Evolutionary conservation across 2,113 vertebrate species (phyloP).

Genomic region (Pseudonaja textilis): DNA sequence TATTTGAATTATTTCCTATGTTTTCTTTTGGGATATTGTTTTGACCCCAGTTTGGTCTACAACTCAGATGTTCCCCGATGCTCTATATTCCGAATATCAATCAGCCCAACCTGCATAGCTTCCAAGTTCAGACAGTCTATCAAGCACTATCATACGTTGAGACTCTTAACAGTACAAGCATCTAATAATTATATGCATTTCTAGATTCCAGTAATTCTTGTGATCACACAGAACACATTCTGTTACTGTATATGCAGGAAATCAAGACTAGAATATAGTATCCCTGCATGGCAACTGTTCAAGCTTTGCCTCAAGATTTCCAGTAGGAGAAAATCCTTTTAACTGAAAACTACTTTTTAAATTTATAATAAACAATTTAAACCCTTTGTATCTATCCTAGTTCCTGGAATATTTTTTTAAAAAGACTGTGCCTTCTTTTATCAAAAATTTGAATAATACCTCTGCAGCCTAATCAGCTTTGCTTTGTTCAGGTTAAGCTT

Average conservation of each 20-base stretch:
- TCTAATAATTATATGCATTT: background rate
- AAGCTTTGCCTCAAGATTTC: background rate
- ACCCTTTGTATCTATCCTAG: background rate
- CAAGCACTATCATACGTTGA: background rate
- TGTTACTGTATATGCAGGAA: background rate
- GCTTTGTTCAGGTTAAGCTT: background rate
- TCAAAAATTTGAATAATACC: background rate
- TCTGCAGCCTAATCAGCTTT: background rate
- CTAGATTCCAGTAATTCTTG: background rate
- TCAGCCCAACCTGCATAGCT: background rate
- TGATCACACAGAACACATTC: background rate
- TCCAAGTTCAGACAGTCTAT: background rate
- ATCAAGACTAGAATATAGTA: background rate
- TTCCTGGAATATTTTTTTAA: background rate
- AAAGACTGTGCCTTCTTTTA: background rate
- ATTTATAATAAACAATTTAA: background rate
- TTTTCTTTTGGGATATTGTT: too few relatives aligned
- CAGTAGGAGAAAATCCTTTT: background rate
- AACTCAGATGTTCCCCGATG: background rate
- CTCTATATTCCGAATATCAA: background rate
- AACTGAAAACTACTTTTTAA: background rate
- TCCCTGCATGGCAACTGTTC: background rate
- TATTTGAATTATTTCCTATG: too few relatives aligned
- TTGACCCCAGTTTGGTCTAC: background rate
- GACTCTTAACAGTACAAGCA: background rate